Evolutionary conservation across 2,888 invertebrate genomes (phyloP), one percentile per base, ranked within the genome.

Genomic region (Leucoma salicis): DNA sequence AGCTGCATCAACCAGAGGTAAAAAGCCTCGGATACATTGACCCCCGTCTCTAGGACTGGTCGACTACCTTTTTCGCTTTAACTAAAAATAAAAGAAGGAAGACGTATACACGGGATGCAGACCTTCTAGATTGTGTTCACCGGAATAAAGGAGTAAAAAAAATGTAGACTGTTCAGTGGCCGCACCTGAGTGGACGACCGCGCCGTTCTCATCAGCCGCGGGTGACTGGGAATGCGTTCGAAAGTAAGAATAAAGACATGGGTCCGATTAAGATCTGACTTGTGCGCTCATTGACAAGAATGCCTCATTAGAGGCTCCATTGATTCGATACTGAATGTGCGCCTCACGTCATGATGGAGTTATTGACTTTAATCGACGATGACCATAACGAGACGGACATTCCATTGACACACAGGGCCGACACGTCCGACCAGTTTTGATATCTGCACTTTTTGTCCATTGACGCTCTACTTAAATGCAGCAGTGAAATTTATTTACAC

Each of bases 41-140:
- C 82, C 82, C 76, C 73, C 49, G 59, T 50, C 64, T 65, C 72
- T 57, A 52, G 63, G 65, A 71, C 75, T 79, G 76, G 78, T 74
- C 79, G 79, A 79, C 76, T 75, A 79, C 79, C 80, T 82, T 81
- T 80, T 82, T 80, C 74, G 68, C 72, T 63, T 68, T 64, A 74
- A 82, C 74, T 78, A 83, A 85, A 87, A 87, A 83, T 83, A 84
- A 87, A 86, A 76, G 75, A 80, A 78, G 73, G 70, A 78, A 78
- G 74, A 75, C 66, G 68, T 71, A 72, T 73, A 74, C 73, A 74
- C 66, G 70, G 74, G 75, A 79, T 76, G 70, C 73, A 69, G 70
- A 71, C 75, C 77, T 80, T 81, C 84, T 81, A 84, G 84, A 74
- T 68, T 66, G 57, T 63, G 50, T 69, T 57, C 67, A 66, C 63